These are phyloP conservation scores for Calameuta idolon DNA, from an alignment of 2,888 invertebrate genomes.

Conservation along the genomic window DNA sequence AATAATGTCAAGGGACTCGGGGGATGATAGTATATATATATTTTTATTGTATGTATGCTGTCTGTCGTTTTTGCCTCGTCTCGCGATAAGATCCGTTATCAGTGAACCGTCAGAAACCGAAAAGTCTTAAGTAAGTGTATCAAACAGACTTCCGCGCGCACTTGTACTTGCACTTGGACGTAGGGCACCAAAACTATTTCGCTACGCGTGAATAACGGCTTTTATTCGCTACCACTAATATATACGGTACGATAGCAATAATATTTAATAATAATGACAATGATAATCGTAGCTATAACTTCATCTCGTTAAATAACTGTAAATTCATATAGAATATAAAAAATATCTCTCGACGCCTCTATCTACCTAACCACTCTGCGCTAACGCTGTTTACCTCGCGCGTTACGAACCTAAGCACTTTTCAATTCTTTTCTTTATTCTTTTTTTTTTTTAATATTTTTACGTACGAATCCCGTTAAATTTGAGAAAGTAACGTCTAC, in stretches of 20 bases:
- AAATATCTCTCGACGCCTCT: slow-evolving; percentile 60
- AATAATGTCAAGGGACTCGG: slow-evolving; percentile 12
- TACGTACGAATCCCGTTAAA: slow-evolving; percentile 30
- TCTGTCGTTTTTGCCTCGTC: slow-evolving; percentile 4
- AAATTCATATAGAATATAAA: slow-evolving; percentile 60
- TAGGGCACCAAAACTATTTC: slow-evolving; percentile 26
- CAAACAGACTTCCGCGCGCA: slow-evolving; percentile 27
- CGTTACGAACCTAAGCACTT: slow-evolving; percentile 36
- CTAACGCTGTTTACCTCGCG: slow-evolving; percentile 43
- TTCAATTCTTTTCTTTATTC: not conserved
- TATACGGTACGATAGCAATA: slow-evolving; percentile 9
- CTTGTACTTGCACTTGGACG: slow-evolving; percentile 36
- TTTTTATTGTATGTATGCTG: not conserved
- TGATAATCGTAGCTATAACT: slow-evolving; percentile 26
- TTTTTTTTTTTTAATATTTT: slow-evolving; percentile 27
- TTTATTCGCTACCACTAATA: not conserved
- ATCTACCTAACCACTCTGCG: slow-evolving; percentile 49
- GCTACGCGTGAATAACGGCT: not conserved
- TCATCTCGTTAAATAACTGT: slow-evolving; percentile 17
- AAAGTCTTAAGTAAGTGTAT: slow-evolving; percentile 30
- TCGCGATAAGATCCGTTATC: slow-evolving; percentile 8
- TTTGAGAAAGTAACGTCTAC: slow-evolving; percentile 16
- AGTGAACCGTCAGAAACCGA: slow-evolving; percentile 24
- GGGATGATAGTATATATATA: slow-evolving; percentile 13
- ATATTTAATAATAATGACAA: slow-evolving; percentile 10